phyloP scores from a whole-genome alignment of 2,888 invertebrate genomes.

The Nezara viridula region DNA sequence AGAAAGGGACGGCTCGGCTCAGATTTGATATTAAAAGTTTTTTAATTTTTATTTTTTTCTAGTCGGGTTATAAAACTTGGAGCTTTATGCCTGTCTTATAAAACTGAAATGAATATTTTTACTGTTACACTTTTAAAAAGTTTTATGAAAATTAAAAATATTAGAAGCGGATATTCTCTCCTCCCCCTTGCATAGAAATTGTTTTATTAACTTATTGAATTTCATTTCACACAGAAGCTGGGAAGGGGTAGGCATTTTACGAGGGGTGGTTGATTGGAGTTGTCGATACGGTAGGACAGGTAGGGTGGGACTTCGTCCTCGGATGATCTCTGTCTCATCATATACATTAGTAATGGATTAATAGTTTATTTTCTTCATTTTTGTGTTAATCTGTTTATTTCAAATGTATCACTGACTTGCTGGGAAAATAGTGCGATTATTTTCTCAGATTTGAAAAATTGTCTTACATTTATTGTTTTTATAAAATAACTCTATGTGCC shows the following conservation, averaged over 20 bases:
- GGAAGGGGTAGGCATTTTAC: not conserved
- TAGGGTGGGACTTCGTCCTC: not conserved
- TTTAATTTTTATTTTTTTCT: conserved; percentile 28
- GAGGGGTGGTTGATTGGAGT: not conserved
- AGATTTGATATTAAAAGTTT: not conserved
- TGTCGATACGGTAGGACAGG: not conserved
- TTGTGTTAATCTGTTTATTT: not conserved
- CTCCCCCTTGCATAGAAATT: conserved; percentile 14
- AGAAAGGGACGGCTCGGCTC: not conserved
- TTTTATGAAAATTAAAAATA: conserved; percentile 42
- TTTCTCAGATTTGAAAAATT: no score
- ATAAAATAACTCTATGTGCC: no score
- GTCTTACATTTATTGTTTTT: no score
- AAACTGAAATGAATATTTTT: conserved; percentile 41
- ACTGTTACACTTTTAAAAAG: conserved; percentile 46
- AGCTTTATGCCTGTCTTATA: conserved; percentile 32
- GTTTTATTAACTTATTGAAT: conserved; percentile 47
- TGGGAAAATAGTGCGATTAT: no score
- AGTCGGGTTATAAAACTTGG: conserved; percentile 13
- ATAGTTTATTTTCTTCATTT: not conserved
- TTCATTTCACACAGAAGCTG: conserved; percentile 7
- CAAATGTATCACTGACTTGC: no score
- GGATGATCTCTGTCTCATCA: not conserved
- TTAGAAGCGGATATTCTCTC: not conserved
- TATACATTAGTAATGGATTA: not conserved